Evolutionary conservation across 2,888 invertebrate genomes (phyloP), one percentile per base, ranked within the genome.

Genomic region (Ichneumoninae sp.): DNA sequence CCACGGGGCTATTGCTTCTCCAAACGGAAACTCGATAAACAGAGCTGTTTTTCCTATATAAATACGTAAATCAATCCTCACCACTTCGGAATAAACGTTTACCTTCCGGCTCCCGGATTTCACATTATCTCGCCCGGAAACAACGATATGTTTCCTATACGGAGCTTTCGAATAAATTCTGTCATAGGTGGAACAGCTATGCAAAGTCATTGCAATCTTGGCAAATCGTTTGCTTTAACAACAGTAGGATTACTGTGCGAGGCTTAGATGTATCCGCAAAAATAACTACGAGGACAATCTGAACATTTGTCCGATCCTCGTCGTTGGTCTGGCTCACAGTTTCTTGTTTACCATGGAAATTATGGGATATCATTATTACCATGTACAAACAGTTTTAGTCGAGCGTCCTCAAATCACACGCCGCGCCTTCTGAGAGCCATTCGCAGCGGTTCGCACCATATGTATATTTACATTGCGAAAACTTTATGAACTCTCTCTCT

Each of bases 321-420:
- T 19, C 8, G 54, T 19, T 54, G 1, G 19, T 54, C 1, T 8
- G 22, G 22, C 54, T 54, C 22, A 0, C 54, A 54, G 13, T 30
- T 76, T 69, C 47, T 74, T n/a, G 75, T 75, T 74, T 72, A 72
- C 57, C 40, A n/a, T 68, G 71, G 33, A 80, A 72, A 80, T 77
- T 68, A 80, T 75, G 50, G 26, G 22, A 52, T 10, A 33, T 19
- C 10, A 36, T 33, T 26, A 80, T 83, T 80, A 80, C 44, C 80
- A 80, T 83, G 62, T 52, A 65, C 33, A 26, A 52, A 54, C 22
- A 40, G 22, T 44, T 19, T 66, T 68, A 36, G 19, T 71, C 40
- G 66, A 60, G 8, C n/a, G 68, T 16, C 54, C 26, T 33, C 40
- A 52, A 52, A 70, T 75, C 62, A 74, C 22, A 40, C 52, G 36